phyloP scores from a whole-genome alignment of 30 jellyfish, hydroid and myxozoan species.

The Pelagia noctiluca region DNA sequence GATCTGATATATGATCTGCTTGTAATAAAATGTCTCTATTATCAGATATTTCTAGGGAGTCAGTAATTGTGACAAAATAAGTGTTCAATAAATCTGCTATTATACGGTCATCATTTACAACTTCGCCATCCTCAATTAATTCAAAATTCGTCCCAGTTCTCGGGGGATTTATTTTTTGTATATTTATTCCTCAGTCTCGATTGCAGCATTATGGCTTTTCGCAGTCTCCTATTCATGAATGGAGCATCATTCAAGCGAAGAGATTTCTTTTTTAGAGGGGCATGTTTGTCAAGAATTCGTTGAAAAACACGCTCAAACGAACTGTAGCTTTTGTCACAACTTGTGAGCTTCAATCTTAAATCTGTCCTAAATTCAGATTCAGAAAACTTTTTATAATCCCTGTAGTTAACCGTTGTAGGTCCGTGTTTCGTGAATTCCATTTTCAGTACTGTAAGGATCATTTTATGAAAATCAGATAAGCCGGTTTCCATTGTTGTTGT shows the following conservation, averaged over 20 bases:
- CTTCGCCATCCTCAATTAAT: slow-evolving; percentile 20
- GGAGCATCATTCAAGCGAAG: not conserved
- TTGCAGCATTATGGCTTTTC: slow-evolving; percentile 21
- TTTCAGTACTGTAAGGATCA: slow-evolving; percentile 32
- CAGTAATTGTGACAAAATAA: slow-evolving; percentile 16
- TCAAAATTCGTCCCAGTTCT: not conserved
- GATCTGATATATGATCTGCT: slow-evolving; percentile 14
- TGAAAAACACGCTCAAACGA: not conserved
- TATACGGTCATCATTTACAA: slow-evolving; percentile 16
- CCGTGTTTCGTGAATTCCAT: not conserved
- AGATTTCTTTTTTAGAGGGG: slow-evolving; percentile 18
- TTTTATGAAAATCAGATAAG: slow-evolving; percentile 16
- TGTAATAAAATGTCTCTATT: slow-evolving; percentile 3
- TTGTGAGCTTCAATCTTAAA: not conserved
- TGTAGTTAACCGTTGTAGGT: not conserved
- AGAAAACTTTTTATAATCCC: slow-evolving; percentile 16
- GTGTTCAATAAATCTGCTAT: slow-evolving; percentile 22
- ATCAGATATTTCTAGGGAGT: slow-evolving; percentile 9
- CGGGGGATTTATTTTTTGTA: slow-evolving; percentile 10
- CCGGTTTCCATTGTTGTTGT: slow-evolving; percentile 33
- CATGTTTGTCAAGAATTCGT: not conserved
- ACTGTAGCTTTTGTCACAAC: slow-evolving; percentile 1
- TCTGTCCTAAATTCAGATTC: slow-evolving; percentile 4
- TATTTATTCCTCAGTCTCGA: slow-evolving; percentile 10
- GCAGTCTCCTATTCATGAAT: slow-evolving; percentile 5